phyloP scores from a whole-genome alignment of 2,888 invertebrate species.

The Carterocephalus palaemon region DNA sequence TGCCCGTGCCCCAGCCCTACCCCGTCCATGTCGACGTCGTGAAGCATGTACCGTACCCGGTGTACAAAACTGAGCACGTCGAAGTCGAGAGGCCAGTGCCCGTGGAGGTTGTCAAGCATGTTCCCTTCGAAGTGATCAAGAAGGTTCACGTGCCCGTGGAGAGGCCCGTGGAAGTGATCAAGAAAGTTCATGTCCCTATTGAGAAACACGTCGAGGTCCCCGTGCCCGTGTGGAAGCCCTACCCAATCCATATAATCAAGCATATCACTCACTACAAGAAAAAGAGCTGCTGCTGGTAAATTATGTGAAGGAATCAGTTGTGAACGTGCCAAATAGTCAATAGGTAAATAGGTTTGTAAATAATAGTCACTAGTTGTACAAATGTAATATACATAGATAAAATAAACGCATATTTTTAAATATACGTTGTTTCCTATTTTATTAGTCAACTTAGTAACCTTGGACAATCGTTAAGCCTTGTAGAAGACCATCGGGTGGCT shows the following conservation, averaged over 20 bases:
- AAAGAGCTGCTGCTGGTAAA: slow-evolving; percentile 71
- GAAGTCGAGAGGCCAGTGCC: slow-evolving; percentile 69
- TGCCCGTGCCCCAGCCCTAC: slow-evolving; percentile 71
- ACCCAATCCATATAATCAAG: slow-evolving; percentile 71
- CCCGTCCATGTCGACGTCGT: slow-evolving; percentile 68
- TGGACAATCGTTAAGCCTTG: too few relatives aligned
- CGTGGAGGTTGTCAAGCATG: slow-evolving; percentile 60
- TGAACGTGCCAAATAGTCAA: slow-evolving; percentile 73
- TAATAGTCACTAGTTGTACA: slow-evolving; percentile 72
- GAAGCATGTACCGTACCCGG: slow-evolving; percentile 68
- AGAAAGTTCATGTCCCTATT: slow-evolving; percentile 63
- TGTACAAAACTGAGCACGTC: slow-evolving; percentile 66
- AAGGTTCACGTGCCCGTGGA: slow-evolving; percentile 66
- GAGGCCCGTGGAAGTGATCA: slow-evolving; percentile 69
- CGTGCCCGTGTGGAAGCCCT: slow-evolving; percentile 69
- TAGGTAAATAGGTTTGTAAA: slow-evolving; percentile 63
- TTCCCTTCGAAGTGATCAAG: slow-evolving; percentile 66
- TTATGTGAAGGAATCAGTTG: slow-evolving; percentile 40
- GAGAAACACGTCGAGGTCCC: slow-evolving; percentile 69
- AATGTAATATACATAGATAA: slow-evolving; percentile 36
- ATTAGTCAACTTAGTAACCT: too few relatives aligned
- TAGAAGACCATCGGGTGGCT: too few relatives aligned
- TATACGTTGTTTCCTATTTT: slow-evolving; percentile 23
- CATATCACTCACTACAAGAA: slow-evolving; percentile 73
- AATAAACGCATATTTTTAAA: slow-evolving; percentile 41